Evolutionary conservation across 2,888 invertebrate genomes (phyloP).

Genomic region (Dyspetes luteomarginatus): DNA sequence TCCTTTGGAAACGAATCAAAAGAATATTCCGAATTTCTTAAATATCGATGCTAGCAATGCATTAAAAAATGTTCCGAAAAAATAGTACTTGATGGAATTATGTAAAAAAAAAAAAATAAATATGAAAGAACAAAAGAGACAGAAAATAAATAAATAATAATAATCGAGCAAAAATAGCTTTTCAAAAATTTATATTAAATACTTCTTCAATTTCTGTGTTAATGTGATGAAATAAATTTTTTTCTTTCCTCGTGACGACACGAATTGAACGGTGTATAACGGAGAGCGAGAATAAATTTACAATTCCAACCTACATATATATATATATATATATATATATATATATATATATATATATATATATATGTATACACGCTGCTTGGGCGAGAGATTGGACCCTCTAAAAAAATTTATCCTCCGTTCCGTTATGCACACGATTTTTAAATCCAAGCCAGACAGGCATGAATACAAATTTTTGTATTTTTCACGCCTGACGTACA

Average conservation of each 20-base stretch:
- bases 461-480: neutral
- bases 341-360: too few relatives aligned
- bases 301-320: neutral
- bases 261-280: neutral
- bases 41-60: neutral
- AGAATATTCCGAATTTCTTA: neutral
- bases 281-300: neutral
- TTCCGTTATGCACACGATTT: conserved; percentile 23
- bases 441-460: neutral
- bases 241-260: neutral
- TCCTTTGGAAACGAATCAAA: neutral
- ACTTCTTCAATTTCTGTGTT: neutral
- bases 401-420: neutral
- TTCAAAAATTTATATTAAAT: neutral
- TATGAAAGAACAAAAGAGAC: neutral
- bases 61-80: neutral
- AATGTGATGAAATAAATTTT: neutral
- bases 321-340: too few relatives aligned
- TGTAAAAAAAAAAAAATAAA: neutral
- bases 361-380: too few relatives aligned
- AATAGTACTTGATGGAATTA: neutral
- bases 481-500: neutral
- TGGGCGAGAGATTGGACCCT: too few relatives aligned
- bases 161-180: neutral
- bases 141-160: neutral